Evolutionary conservation across 2,113 vertebrate species (phyloP).

Genomic region (Rhineura floridana): DNA sequence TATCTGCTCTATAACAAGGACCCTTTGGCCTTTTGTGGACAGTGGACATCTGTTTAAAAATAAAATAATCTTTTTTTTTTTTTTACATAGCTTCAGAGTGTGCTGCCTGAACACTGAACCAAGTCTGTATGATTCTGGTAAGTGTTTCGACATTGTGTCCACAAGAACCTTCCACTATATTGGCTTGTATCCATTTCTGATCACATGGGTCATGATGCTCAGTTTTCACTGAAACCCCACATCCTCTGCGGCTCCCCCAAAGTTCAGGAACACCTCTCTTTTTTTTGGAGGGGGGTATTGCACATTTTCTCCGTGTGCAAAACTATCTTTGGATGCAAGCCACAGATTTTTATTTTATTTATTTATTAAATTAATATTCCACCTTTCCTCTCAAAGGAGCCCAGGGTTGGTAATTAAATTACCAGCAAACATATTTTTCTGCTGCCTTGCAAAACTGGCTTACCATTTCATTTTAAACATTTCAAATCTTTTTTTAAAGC

Average conservation of each 20-base stretch:
- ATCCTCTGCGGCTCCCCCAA: not conserved
- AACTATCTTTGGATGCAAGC: not conserved
- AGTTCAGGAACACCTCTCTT: not conserved
- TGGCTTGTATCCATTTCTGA: not conserved
- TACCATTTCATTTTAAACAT: constrained; percentile 2
- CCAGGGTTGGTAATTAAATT: too few species aligned
- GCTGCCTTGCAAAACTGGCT: not conserved
- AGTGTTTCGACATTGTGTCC: not conserved
- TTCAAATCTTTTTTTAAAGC: not conserved
- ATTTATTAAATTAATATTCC: not conserved
- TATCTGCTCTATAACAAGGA: not conserved
- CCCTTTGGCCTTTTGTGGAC: not conserved
- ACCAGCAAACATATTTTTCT: too few species aligned
- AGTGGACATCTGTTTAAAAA: not conserved
- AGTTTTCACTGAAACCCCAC: not conserved
- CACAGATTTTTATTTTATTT: not conserved
- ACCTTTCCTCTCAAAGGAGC: too few species aligned
- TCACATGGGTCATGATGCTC: too few species aligned
- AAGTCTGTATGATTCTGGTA: not conserved
- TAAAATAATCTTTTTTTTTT: not conserved
- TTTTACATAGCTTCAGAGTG: not conserved
- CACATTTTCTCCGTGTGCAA: not conserved
- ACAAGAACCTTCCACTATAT: not conserved
- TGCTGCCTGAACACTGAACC: not conserved
- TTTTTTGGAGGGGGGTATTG: too few species aligned